phyloP scores from a whole-genome alignment of 2,113 vertebrate genomes.

The Danionella cerebrum region DNA sequence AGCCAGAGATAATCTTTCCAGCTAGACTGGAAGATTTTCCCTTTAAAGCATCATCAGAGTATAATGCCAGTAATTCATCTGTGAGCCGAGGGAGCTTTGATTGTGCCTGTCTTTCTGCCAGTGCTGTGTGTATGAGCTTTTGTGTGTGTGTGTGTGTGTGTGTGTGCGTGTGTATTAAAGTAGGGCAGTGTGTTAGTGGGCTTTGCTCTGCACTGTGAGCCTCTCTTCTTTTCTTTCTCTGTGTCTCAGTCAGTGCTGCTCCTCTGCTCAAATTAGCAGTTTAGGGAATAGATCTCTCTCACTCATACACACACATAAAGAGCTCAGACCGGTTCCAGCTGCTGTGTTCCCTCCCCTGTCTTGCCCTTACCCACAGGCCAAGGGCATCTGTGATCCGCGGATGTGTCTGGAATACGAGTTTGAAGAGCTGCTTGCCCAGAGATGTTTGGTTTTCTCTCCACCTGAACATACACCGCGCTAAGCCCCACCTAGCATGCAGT shows the following conservation, averaged over 20 bases:
- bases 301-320: too few relatives aligned
- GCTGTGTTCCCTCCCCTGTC: constrained; percentile 52
- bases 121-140: constrained; percentile 20
- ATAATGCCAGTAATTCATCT: background rate
- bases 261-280: constrained; percentile 61
- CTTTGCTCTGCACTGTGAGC: constrained; percentile 32
- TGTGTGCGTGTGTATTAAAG: too few relatives aligned
- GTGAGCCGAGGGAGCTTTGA: background rate
- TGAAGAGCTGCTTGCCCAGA: background rate
- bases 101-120: background rate
- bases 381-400: constrained; percentile 2
- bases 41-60: background rate
- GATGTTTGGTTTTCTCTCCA: background rate
- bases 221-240: constrained; percentile 41
- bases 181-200: constrained; percentile 62
- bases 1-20: background rate
- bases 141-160: too few relatives aligned
- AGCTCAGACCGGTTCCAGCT: constrained; percentile 39
- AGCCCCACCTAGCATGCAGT: background rate
- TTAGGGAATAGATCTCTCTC: constrained; percentile 60
- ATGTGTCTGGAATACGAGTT: background rate
- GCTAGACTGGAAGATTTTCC: background rate
- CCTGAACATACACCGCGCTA: background rate
- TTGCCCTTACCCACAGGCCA: constrained; percentile 55
- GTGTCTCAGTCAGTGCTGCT: constrained; percentile 47